Conservation (phyloP, 2,888 invertebrate genomes). For the Drosophila prostipennis region DNA sequence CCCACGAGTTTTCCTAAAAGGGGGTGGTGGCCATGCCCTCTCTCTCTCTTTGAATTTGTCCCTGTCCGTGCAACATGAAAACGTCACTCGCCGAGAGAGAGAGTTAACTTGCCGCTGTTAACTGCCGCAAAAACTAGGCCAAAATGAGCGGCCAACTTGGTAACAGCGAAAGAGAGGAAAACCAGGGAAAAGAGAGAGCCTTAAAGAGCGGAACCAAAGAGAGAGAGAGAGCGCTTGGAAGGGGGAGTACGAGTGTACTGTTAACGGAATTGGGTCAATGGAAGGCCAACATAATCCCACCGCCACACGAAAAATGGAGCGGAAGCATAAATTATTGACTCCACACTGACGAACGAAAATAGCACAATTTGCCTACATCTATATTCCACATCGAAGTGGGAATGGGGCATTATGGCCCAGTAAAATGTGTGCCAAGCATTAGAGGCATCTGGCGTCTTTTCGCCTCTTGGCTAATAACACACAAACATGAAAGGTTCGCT, state of each 20-base stretch:
- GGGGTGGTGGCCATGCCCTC: slow-evolving; percentile 52
- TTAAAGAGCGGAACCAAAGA: slow-evolving; percentile 37
- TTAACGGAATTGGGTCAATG: slow-evolving; percentile 65
- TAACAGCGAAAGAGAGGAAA: slow-evolving; percentile 18
- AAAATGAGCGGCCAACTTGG: slow-evolving; percentile 8
- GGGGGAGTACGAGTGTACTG: slow-evolving; percentile 29
- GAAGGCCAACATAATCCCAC: slow-evolving; percentile 53
- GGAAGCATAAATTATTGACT: slow-evolving; percentile 72
- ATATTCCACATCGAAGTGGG: not conserved
- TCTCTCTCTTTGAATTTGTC: slow-evolving; percentile 19
- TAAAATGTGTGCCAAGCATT: slow-evolving; percentile 17
- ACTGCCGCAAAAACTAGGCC: slow-evolving; percentile 52
- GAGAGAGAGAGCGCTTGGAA: slow-evolving; percentile 49
- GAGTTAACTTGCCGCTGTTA: slow-evolving; percentile 44
- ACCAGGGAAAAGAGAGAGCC: slow-evolving; percentile 1
- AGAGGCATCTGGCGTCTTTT: slow-evolving; percentile 18
- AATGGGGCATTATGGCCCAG: slow-evolving; percentile 9
- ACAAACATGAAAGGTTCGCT: slow-evolving; percentile 28
- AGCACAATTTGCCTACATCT: slow-evolving; percentile 47
- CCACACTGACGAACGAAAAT: slow-evolving; percentile 48
- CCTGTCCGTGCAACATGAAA: slow-evolving; percentile 30
- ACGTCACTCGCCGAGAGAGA: slow-evolving; percentile 39
- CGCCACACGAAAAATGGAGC: slow-evolving; percentile 33
- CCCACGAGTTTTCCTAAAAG: not conserved
- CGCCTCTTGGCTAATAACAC: slow-evolving; percentile 24